Evolutionary conservation across 1,140 invertebrate genomes (phyloP).

Genomic region (Carposina sasakii): DNA sequence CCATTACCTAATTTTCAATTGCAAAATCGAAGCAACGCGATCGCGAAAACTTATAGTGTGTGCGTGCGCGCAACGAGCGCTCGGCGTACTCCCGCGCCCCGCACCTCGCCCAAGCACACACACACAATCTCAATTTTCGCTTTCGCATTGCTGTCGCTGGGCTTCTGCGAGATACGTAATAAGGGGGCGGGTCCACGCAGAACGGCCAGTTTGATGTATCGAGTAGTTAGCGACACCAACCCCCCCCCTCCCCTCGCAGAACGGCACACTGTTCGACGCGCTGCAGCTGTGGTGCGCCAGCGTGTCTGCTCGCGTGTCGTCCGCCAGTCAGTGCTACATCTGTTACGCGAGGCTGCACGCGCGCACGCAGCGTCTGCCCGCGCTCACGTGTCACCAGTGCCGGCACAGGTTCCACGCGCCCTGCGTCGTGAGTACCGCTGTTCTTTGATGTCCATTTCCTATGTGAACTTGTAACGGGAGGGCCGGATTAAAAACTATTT

Average conservation of each 20-base stretch:
- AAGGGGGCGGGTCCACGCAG: conserved; percentile 12
- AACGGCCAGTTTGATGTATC: background rate
- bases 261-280: conserved; percentile 38
- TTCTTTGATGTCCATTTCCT: conserved; percentile 7
- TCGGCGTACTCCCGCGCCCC: too few species aligned
- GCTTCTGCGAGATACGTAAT: too few species aligned
- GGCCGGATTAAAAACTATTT: too few species aligned
- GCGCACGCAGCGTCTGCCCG: conserved; percentile 29
- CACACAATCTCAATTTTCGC: too few species aligned
- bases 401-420: conserved; percentile 41
- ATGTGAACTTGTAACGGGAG: too few species aligned
- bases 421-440: conserved; percentile 33
- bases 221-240: background rate
- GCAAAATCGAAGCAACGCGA: too few species aligned
- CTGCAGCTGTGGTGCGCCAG: conserved; percentile 37
- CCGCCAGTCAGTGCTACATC: conserved; percentile 44
- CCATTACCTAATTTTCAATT: too few species aligned
- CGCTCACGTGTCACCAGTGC: conserved; percentile 38
- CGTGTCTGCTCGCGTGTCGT: conserved; percentile 27
- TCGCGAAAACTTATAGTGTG: too few species aligned
- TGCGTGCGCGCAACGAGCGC: too few species aligned
- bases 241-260: conserved; percentile 18
- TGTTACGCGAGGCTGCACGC: conserved; percentile 55
- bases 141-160: too few species aligned
- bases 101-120: too few species aligned